phyloP scores from a whole-genome alignment of 1,140 invertebrate genomes.

The Cryptotermes secundus region DNA sequence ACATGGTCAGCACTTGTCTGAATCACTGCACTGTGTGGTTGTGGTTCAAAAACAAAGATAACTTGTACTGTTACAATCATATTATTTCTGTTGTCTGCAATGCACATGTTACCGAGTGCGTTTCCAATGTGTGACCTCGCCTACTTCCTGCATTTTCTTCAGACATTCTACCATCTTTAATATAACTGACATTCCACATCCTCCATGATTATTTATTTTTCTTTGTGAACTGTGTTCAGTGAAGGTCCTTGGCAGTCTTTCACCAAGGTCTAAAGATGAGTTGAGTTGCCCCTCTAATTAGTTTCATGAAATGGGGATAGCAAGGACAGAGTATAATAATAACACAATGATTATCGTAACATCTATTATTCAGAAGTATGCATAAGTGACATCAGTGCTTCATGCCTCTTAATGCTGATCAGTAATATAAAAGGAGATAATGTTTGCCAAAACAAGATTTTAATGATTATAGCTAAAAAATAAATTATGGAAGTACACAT shows the following conservation, averaged over 20 bases:
- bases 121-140: conserved; percentile 34
- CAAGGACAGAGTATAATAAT: too few species aligned
- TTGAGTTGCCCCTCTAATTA: too few species aligned
- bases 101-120: conserved; percentile 35
- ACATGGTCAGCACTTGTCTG: not conserved
- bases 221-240: not conserved
- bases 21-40: conserved; percentile 5
- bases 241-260: not conserved
- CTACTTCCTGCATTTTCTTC: not conserved
- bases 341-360: too few species aligned
- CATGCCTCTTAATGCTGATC: too few species aligned
- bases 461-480: too few species aligned
- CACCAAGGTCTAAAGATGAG: not conserved
- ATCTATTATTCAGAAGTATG: too few species aligned
- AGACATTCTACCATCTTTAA: not conserved
- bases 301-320: too few species aligned
- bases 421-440: too few species aligned
- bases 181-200: conserved; percentile 20
- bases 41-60: not conserved
- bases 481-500: too few species aligned
- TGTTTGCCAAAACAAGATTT: too few species aligned
- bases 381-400: too few species aligned
- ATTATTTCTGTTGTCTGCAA: conserved; percentile 28
- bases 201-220: conserved; percentile 10
- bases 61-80: not conserved